phyloP scores from a whole-genome alignment of 2,113 vertebrate species.

The Clarias gariepinus region DNA sequence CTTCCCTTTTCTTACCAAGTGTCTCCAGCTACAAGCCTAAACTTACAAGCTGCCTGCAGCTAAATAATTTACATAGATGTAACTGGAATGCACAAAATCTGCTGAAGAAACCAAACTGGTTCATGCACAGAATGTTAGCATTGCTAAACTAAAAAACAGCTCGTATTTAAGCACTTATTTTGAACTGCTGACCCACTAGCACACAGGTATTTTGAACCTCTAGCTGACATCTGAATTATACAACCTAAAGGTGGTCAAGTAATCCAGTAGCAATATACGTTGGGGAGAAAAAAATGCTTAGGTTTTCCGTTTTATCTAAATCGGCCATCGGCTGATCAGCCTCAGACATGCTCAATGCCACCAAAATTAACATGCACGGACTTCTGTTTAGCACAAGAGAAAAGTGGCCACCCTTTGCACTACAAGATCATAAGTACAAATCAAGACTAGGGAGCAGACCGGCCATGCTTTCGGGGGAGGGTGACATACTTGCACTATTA shows the following conservation, averaged over 20 bases:
- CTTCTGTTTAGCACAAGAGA: no score
- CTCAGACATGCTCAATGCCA: no score
- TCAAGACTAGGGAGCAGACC: no score
- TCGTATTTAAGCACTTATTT: background rate
- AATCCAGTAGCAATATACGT: background rate
- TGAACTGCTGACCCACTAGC: no score
- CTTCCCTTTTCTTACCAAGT: background rate
- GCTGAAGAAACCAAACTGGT: background rate
- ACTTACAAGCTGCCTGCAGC: background rate
- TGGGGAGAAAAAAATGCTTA: no score
- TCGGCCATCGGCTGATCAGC: no score
- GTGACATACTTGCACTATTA: no score
- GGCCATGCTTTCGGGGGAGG: no score
- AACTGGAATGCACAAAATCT: background rate
- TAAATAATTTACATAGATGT: background rate
- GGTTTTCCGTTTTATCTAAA: no score
- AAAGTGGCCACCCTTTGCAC: no score
- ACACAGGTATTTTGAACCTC: background rate
- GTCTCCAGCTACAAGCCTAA: background rate
- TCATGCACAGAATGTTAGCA: background rate
- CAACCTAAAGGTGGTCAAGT: background rate
- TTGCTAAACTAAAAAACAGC: background rate
- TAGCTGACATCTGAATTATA: background rate
- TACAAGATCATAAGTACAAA: no score
- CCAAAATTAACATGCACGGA: no score